Conservation (phyloP, 2,888 invertebrate genomes). For the Adela reaumurella region DNA sequence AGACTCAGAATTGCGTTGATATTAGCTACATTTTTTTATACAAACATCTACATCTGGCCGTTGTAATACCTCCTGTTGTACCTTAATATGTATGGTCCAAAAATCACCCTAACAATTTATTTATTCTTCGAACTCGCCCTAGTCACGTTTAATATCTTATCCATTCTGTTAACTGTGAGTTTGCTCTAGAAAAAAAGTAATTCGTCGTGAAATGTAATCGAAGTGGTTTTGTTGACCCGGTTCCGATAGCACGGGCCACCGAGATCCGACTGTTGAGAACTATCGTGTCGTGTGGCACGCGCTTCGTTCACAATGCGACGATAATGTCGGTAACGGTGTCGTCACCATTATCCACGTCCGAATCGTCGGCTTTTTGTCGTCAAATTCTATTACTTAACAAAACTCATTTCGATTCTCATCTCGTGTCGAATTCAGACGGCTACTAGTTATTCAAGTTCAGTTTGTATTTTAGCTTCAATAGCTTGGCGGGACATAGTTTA, state of each 20-base stretch:
- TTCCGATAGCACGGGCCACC: not conserved
- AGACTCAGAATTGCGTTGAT: too few relatives aligned
- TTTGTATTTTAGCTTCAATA: constrained; percentile 1
- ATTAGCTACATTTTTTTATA: too few relatives aligned
- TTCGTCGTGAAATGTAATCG: not conserved
- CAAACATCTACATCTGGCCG: too few relatives aligned
- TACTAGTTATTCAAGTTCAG: not conserved
- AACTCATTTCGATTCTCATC: constrained; percentile 1
- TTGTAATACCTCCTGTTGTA: too few relatives aligned
- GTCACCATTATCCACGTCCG: not conserved
- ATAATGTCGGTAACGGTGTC: not conserved
- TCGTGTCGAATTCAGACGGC: not conserved
- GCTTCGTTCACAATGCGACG: not conserved
- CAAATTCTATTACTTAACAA: constrained; percentile 5
- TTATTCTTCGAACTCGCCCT: too few relatives aligned
- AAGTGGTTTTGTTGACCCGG: not conserved
- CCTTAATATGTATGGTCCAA: too few relatives aligned
- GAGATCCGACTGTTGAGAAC: not conserved
- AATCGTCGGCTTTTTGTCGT: constrained; percentile 2
- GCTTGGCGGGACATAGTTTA: too few relatives aligned
- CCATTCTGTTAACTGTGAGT: too few relatives aligned
- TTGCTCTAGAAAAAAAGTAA: too few relatives aligned
- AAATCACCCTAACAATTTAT: too few relatives aligned
- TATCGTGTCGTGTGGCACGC: not conserved
- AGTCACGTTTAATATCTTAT: too few relatives aligned